Evolutionary conservation across 23 tunicate species (phyloP).

Genomic region (Ascidia mentula): DNA sequence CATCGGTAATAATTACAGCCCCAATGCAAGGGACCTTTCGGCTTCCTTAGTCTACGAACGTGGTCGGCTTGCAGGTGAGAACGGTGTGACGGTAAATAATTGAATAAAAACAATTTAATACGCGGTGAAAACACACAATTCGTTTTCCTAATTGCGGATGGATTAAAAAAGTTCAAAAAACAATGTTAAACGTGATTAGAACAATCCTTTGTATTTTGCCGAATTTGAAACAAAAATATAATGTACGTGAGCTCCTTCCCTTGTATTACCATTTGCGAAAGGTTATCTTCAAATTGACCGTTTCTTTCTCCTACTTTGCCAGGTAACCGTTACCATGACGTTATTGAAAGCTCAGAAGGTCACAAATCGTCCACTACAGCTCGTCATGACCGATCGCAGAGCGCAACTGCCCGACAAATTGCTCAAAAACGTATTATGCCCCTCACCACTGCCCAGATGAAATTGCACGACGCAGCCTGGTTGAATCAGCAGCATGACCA

Average conservation of each 20-base stretch:
- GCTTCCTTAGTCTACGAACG: slow-evolving; percentile 32
- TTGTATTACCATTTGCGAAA: too few species aligned
- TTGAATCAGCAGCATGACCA: background rate
- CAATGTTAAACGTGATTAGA: too few species aligned
- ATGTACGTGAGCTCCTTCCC: too few species aligned
- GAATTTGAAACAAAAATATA: too few species aligned
- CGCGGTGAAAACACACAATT: too few species aligned
- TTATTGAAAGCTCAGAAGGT: background rate
- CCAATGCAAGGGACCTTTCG: slow-evolving; percentile 69
- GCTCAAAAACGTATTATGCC: background rate
- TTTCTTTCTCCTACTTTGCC: background rate
- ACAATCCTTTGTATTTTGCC: too few species aligned
- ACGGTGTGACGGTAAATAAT: too few species aligned
- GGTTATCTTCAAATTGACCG: too few species aligned
- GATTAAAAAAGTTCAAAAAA: too few species aligned
- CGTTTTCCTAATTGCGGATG: too few species aligned
- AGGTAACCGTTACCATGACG: slow-evolving; percentile 1
- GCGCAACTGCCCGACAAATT: background rate
- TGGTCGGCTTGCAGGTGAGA: background rate
- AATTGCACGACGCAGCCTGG: slow-evolving; percentile 10
- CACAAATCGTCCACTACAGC: background rate
- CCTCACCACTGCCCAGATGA: slow-evolving; percentile 13
- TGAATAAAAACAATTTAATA: too few species aligned
- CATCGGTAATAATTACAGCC: slow-evolving; percentile 84
- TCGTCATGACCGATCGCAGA: background rate